Conservation (phyloP, 2,797 vertebrate genomes). For the Neomorphus geoffroyi region DNA sequence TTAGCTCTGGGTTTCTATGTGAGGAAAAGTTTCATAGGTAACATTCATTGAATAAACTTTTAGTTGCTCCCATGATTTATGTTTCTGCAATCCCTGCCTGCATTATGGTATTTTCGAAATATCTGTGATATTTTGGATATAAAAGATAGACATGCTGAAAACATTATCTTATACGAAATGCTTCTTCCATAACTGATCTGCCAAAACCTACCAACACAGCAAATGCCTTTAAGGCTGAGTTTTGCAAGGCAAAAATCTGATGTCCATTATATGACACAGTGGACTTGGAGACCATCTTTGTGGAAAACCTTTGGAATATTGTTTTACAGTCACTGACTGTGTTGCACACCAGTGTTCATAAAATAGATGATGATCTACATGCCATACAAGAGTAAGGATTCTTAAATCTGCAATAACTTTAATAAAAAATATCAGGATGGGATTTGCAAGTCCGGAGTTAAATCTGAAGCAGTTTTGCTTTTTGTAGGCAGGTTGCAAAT, state of each 20-base stretch:
- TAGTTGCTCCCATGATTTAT: conserved; percentile 38
- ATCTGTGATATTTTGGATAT: conserved; percentile 32
- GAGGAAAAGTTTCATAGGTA: conserved; percentile 19
- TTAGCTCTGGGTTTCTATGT: not conserved
- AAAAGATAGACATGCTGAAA: conserved; percentile 51
- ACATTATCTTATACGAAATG: conserved; percentile 46
- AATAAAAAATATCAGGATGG: not conserved
- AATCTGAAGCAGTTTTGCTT: not conserved
- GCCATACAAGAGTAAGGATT: not conserved
- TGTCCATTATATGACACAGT: conserved; percentile 59
- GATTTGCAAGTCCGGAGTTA: not conserved
- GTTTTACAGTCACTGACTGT: conserved; percentile 12
- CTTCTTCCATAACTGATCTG: conserved; percentile 43
- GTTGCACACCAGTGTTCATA: not conserved
- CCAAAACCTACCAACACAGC: conserved; percentile 44
- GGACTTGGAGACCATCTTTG: conserved; percentile 15
- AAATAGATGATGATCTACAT: not conserved
- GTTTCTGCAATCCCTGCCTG: conserved; percentile 9
- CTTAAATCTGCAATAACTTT: not conserved
- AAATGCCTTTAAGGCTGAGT: conserved; percentile 20
- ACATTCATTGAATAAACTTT: not conserved
- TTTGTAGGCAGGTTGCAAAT: not conserved
- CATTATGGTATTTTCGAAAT: not conserved
- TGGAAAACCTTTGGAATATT: conserved; percentile 38
- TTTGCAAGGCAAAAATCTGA: conserved; percentile 57